Base-by-base conservation (phyloP, 2,113 vertebrate genomes). In the Micronisus gabar region DNA sequence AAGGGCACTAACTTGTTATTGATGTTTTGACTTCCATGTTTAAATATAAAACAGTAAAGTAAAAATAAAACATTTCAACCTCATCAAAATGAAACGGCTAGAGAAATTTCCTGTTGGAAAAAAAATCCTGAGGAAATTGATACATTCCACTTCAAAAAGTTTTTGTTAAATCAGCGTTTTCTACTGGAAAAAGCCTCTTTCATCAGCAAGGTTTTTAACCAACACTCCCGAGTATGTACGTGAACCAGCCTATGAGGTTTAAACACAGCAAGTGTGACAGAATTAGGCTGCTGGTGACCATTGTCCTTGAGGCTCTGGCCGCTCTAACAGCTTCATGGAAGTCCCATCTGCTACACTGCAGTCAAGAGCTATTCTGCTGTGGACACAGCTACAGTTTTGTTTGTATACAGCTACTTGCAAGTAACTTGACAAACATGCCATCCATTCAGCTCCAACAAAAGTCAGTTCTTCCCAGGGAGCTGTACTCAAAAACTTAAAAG, bases 11-110 rank as follows among this genome's bases (percentile, higher is more conserved):
- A 81, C 86, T 85, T 73, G 56, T 61, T 92, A 86, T 38, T 93
- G 79, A 74, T 91, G 58, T 92, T 97, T 91, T 90, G 78, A 95
- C 74, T 95, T 91, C 81, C 13, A 30, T 23, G 50, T 91, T 83
- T 50, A 89, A 89, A 89, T 26, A 70, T 30, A 65, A 58, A 95
- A 68, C 29, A 83, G 71, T 41, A 2, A 80, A 85, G 66, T 50
- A 56, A 92, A 95, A 96, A 95, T 47, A 76, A 87, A 96, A 53
- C 50, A 81, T 93, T 90, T 88, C 71, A 87, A 48, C 19, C 29
- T 81, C 73, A 78, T 59, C 76, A 87, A 91, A 95, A 91, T 52
- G 36, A 68, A 92, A 79, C 0, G 1, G 43, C 10, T 63, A 86
- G 27, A 75, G 84, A 84, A 84, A 96, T 94, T 97, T 95, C 94